Base-by-base conservation (phyloP, 1,140 invertebrate species). In the Eurosta solidaginis region DNA sequence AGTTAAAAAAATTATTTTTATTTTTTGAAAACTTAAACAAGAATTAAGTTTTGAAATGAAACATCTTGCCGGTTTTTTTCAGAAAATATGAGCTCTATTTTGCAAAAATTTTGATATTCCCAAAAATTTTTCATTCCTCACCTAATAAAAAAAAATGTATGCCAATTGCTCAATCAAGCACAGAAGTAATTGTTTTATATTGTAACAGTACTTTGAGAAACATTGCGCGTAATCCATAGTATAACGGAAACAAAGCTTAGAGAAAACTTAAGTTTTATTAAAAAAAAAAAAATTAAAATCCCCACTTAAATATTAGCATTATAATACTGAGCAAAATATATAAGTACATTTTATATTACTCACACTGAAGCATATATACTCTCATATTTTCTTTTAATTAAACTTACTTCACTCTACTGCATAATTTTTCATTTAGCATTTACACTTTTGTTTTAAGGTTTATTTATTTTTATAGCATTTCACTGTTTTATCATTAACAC, bases 251-350 rank as follows among this genome's bases (percentile, higher is more conserved):
- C n/a, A 29, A 47, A 20, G 36, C 22, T 36, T 3, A 54, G 17
- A 54, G 5, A 54, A 54, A 54, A 25, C 22, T 42, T 29, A 59
- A 63, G 36, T 12, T 40, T 2, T 40, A 5, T n/a, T 36, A 54
- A 83, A 83, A 83, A 81, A 84, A 83, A 81, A 83, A 84, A 85
- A 84, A 85, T 83, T 81, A 84, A 84, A 68, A 68, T 6, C 59
- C 83, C 84, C 84, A 80, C 84, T 85, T 85, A 85, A 83, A 81
- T 83, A 81, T 85, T 85, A 85, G 85, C 83, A 85, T 85, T 82
- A 85, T 85, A 85, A 85, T 85, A 85, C 84, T 85, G 84, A 85
- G 84, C 84, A 85, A 85, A 85, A 85, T 84, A 84, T 77, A 83
- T 82, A 83, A 81, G 59, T 68, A 68, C 49, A 49, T 40, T 76